These are phyloP conservation scores for Cyaniris semiargus DNA, from an alignment of 2,888 invertebrate species.

Conservation along the genomic window DNA sequence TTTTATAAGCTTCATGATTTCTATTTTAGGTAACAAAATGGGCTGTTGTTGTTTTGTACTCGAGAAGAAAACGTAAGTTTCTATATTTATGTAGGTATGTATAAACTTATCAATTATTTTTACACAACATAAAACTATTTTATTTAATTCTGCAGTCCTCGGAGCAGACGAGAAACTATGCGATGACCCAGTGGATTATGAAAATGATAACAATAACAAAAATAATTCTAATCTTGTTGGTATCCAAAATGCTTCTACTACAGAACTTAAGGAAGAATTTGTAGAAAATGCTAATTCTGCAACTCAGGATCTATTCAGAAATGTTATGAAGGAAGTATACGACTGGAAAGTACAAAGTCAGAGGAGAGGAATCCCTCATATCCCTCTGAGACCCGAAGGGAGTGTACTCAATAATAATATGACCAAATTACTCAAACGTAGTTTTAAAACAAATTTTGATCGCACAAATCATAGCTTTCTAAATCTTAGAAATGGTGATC, in stretches of 20 bases:
- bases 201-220: background rate
- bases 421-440: background rate
- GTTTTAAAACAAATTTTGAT: background rate
- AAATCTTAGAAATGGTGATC: background rate
- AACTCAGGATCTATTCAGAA: constrained; percentile 38
- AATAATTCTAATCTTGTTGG: background rate
- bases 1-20: background rate
- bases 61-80: constrained; percentile 39
- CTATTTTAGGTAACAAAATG: constrained; percentile 60
- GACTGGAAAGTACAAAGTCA: constrained; percentile 25
- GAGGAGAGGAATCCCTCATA: constrained; percentile 20
- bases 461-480: background rate
- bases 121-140: background rate
- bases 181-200: background rate
- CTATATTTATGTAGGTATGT: constrained; percentile 1
- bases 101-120: too few species aligned
- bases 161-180: constrained; percentile 16
- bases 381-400: background rate
- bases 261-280: background rate
- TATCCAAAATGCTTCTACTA: background rate
- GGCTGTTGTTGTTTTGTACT: constrained; percentile 57
- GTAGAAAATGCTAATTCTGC: constrained; percentile 29
- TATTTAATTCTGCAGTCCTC: constrained; percentile 30
- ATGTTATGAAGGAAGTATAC: constrained; percentile 39
- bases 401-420: background rate